Evolutionary conservation across 2,888 invertebrate species (phyloP), one percentile per base, ranked within the genome.

Genomic region (Sialis lutaria): DNA sequence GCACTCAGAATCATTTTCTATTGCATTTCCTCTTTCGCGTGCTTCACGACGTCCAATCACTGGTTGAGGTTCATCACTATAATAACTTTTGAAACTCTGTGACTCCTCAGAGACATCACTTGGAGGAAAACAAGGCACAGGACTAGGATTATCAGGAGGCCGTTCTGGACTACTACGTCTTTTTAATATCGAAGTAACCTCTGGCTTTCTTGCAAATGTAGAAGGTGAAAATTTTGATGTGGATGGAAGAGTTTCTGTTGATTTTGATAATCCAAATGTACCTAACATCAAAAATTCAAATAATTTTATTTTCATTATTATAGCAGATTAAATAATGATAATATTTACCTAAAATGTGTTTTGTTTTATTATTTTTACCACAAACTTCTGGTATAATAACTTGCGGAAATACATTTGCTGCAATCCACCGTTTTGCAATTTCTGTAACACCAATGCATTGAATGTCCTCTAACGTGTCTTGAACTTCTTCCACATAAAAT

Each of bases 401-500:
- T 57, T 77, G 76, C 0, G 80, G 79, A 22, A 77, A 73, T 1
- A 78, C 74, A 59, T 82, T 82, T 0, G 78, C 73, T 1, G 70
- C 60, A 50, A 82, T 70, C 77, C 82, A 81, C 7, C 77, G 72
- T 39, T 75, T 73, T 7, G 84, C 74, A 45, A 86, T 67, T 53
- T 77, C 77, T 50, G 83, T 74, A 13, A 88, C 70, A 4, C 86
- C 86, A 9, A 86, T 76, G 53, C 82, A 82, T 55, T 80, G 78
- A 1, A 88, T 67, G 53, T 86, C 75, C 44, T 82, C 78, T 4
- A 92, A 62, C 2, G 90, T 90, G 51, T 87, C 86, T 61, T 87
- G 85, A 45, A 85, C 90, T 64, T 92, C 91, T 65, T 91, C 89
- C 0, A 92, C 85, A 56, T 89, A 88, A 64, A 89, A 85, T 1